Conservation (phyloP, 2,888 invertebrate species). For the Pharmacophagus antenor region DNA sequence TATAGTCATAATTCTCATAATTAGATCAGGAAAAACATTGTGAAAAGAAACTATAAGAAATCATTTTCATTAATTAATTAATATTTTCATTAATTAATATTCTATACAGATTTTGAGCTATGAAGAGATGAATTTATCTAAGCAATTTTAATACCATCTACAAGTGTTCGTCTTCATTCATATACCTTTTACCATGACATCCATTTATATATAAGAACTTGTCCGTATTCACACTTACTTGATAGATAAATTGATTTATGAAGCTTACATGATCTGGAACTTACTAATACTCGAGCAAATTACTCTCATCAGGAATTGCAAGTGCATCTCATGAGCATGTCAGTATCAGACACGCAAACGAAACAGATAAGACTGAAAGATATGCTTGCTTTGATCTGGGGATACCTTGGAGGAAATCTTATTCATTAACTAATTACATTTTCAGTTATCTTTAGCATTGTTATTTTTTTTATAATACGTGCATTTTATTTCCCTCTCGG, state of each 20-base stretch:
- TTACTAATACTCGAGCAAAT: constrained; percentile 7
- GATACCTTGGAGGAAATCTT: neutral
- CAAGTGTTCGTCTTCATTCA: no score
- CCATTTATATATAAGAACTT: neutral
- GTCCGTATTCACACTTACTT: constrained; percentile 8
- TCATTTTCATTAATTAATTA: no score
- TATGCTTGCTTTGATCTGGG: neutral
- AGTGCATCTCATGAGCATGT: constrained; percentile 6
- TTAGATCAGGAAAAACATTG: no score
- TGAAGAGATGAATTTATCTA: no score
- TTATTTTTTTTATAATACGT: neutral
- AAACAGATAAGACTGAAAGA: constrained; percentile 1
- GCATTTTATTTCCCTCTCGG: no score
- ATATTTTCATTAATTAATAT: no score
- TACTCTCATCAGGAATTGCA: constrained; percentile 15
- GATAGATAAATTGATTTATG: constrained; percentile 15
- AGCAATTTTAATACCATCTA: no score
- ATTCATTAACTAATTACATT: neutral
- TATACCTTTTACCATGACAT: neutral
- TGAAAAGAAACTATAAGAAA: no score
- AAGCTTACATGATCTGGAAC: constrained; percentile 11
- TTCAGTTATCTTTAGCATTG: neutral
- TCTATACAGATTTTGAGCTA: no score
- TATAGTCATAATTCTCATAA: no score
- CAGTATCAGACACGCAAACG: constrained; percentile 2